Base-by-base conservation (phyloP, 92 coral and sea anemone species). In the Epizoanthus illoricatus region DNA sequence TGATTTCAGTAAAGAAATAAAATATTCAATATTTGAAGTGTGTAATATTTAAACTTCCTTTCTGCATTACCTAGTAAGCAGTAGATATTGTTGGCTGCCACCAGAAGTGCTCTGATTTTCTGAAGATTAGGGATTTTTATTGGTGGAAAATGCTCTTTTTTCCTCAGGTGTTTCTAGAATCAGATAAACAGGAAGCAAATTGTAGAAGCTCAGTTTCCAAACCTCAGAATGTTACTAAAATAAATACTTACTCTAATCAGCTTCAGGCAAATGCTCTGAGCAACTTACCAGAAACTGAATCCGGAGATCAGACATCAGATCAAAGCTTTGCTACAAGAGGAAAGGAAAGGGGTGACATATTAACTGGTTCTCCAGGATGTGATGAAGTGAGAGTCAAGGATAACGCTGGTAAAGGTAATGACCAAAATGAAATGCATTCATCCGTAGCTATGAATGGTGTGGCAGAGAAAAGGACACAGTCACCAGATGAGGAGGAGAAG, bases 401-500 rank as follows among this genome's bases (percentile, higher is more conserved):
- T 2, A 43, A 1, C 17, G 61, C 15, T 21, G 85, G 18, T 39
- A 65, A 43, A 12, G 40, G 64, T 6, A 83, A 62, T 6, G 60
- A 60, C 8, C 28, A 20, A 19, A 79, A 75, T 17, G 73, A 65
- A 20, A 62, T 59, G 2, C 85, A 75, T 10, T 81, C 87, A 72
- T 74, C 76, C 5, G 71, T 62, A 47, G 20, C 43, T 55, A 66
- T 84, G 47, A 84, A 81, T 59, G 75, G 73, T 12, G 33, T 18
- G 24, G 68, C 52, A 63, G 91, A 80, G 67, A 66, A 65, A 19
- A 80, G 63, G 63, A 58, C 56, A 11, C 61, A 15, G 2, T 78
- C 42, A 40, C 6, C 20, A 12, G 28, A 6, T 19, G 67, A n/a
- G 5, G 68, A 9, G 65, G 71, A 19, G n/a, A 56, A 6, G 21